Percentiles rank a stretch among this genome's conserved stretches.
Evolutionary conservation across 2,888 invertebrate genomes (phyloP).

Genomic region (Phyto melanocephala): DNA sequence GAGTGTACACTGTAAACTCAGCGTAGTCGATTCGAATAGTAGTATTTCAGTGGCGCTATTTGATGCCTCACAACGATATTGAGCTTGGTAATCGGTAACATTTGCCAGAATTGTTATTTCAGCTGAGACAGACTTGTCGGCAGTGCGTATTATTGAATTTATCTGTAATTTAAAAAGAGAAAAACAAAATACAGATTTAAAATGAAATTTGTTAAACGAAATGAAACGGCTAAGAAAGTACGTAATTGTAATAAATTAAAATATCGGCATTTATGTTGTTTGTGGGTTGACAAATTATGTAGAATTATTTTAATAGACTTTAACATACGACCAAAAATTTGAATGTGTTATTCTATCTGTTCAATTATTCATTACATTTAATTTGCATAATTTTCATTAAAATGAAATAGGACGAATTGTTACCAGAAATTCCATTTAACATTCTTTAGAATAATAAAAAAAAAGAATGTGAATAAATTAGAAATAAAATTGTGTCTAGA

Average conservation of each 20-base stretch:
- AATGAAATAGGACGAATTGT: not conserved
- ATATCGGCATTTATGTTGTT: not conserved
- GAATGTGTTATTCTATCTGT: not conserved
- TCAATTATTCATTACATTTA: not conserved
- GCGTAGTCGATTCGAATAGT: conserved; percentile 88
- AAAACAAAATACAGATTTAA: conserved; percentile 14
- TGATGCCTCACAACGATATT: conserved; percentile 94
- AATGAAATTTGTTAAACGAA: not conserved
- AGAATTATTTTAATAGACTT: not conserved
- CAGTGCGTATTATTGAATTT: conserved; percentile 85
- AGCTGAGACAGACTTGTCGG: conserved; percentile 89
- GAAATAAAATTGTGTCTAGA: not conserved
- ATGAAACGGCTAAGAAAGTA: not conserved
- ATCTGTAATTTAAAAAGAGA: conserved; percentile 80
- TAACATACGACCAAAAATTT: not conserved
- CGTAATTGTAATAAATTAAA: conserved; percentile 4
- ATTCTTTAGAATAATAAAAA: too few species aligned
- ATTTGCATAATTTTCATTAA: conserved; percentile 22
- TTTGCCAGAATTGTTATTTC: conserved; percentile 92
- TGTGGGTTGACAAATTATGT: not conserved
- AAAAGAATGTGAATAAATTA: not conserved
- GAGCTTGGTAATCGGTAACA: conserved; percentile 95
- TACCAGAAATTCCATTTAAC: not conserved
- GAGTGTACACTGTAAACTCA: conserved; percentile 90
- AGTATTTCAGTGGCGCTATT: conserved; percentile 94